These are phyloP conservation scores for Aurelia coerulea DNA, from an alignment of 30 jellyfish, hydroid and myxozoan genomes.

Conservation along the genomic window DNA sequence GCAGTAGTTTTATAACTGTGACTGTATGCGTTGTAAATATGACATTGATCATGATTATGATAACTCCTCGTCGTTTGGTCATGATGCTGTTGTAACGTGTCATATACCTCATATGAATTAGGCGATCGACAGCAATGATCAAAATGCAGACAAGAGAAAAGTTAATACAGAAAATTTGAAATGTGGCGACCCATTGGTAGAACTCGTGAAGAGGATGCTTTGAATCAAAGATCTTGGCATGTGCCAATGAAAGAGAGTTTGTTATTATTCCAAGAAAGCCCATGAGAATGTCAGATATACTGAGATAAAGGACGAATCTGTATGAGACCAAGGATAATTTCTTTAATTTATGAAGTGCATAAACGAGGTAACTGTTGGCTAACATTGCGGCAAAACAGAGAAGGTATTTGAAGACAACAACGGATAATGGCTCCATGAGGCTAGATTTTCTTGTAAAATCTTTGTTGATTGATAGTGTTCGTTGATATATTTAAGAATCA, in stretches of 20 bases:
- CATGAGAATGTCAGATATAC: neutral
- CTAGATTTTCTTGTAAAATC: too few relatives aligned
- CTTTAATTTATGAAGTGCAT: constrained; percentile 2
- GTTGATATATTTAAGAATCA: too few relatives aligned
- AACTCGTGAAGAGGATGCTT: too few relatives aligned
- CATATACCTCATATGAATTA: constrained; percentile 32
- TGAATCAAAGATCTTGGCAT: neutral
- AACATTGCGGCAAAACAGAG: neutral
- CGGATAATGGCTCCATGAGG: too few relatives aligned
- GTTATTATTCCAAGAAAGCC: neutral
- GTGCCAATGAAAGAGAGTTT: too few relatives aligned
- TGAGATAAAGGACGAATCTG: neutral
- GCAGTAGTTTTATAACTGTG: neutral
- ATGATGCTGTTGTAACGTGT: constrained; percentile 15
- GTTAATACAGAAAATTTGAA: neutral
- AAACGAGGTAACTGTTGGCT: neutral
- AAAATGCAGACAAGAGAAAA: constrained; percentile 3
- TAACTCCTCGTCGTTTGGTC: constrained; percentile 12
- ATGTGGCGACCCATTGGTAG: neutral
- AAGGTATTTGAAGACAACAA: too few relatives aligned
- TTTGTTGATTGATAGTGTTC: too few relatives aligned
- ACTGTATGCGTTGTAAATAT: neutral
- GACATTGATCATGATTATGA: neutral
- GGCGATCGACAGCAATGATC: constrained; percentile 28
- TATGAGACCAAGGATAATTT: neutral